Evolutionary conservation across 2,797 vertebrate species (phyloP).

Genomic region (Lagorchestes hirsutus): DNA sequence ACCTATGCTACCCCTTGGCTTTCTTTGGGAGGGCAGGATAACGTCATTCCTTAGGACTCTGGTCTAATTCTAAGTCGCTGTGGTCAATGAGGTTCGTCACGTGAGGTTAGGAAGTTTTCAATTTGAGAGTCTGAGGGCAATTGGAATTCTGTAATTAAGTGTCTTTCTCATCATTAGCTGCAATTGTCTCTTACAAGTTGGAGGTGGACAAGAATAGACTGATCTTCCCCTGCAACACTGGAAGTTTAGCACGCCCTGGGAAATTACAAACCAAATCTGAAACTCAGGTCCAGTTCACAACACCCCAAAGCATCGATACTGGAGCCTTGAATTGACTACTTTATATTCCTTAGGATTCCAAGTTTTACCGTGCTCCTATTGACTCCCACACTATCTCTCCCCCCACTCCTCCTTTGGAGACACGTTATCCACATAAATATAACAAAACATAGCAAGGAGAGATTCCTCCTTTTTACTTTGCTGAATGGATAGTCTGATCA

Average conservation of each 20-base stretch:
- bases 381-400: not conserved
- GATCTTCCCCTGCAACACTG: not conserved
- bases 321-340: constrained; percentile 13
- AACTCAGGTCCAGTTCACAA: not conserved
- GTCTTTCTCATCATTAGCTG: not conserved
- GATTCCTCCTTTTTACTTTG: not conserved
- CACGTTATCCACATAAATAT: not conserved
- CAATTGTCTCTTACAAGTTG: not conserved
- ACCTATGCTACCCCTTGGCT: not conserved
- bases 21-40: not conserved
- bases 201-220: not conserved
- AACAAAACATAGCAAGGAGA: not conserved
- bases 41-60: not conserved
- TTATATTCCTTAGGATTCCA: not conserved
- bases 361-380: not conserved
- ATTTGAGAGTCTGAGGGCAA: not conserved
- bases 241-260: not conserved
- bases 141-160: not conserved
- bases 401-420: not conserved
- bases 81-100: not conserved
- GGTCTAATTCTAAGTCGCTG: not conserved
- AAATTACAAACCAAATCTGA: not conserved
- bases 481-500: not conserved
- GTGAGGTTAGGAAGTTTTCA: not conserved
- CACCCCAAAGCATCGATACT: not conserved